These are phyloP conservation scores for Peucedramus taeniatus DNA, from an alignment of 2,113 vertebrate genomes.

Conservation along the genomic window DNA sequence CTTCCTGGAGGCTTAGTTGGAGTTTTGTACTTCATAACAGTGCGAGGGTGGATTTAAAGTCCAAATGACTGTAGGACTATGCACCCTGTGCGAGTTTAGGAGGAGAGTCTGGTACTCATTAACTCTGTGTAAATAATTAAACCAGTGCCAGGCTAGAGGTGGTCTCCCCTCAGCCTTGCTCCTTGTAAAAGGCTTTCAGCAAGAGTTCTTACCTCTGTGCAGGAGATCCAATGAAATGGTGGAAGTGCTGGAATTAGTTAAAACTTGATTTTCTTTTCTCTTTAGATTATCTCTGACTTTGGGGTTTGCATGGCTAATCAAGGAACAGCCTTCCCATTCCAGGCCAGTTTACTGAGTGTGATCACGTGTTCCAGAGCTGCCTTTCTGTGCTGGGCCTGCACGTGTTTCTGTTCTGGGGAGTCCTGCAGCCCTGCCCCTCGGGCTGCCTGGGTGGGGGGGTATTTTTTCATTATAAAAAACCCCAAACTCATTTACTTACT, in stretches of 20 bases:
- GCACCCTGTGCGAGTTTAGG: conserved; percentile 32
- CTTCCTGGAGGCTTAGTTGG: neutral
- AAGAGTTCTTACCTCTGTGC: neutral
- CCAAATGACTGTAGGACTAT: conserved; percentile 40
- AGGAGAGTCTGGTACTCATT: conserved; percentile 52
- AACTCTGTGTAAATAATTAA: conserved; percentile 67
- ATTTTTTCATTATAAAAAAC: neutral
- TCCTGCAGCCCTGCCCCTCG: neutral
- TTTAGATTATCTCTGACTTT: neutral
- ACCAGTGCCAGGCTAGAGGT: neutral
- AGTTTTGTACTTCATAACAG: neutral
- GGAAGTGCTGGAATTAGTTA: neutral
- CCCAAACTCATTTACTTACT: neutral
- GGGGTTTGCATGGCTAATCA: neutral
- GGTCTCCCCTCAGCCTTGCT: neutral
- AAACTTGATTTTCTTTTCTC: neutral
- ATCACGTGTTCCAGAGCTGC: neutral
- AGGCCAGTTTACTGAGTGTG: neutral
- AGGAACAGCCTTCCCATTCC: neutral
- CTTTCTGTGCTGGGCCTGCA: neutral
- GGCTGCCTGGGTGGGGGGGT: neutral
- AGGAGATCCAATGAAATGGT: accelerated
- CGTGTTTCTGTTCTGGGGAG: neutral
- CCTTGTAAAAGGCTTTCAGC: neutral
- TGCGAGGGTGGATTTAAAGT: conserved; percentile 38